Evolutionary conservation across 2,113 vertebrate species (phyloP).

Genomic region (Podarcis cretensis): DNA sequence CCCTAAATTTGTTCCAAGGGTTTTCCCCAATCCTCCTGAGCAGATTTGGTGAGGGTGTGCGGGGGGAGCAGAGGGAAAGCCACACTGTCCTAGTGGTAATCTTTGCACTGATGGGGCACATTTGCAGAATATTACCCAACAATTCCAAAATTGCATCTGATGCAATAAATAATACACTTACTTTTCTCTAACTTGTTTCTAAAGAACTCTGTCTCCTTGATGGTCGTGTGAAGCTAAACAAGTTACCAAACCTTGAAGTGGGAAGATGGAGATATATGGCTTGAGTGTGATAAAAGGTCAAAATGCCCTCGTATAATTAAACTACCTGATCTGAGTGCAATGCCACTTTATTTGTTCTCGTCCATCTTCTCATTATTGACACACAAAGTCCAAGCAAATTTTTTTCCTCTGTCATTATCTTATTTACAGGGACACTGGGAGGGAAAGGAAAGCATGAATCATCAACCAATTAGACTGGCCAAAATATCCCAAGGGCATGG

Average conservation of each 20-base stretch:
- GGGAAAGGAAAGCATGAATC: conserved; percentile 45
- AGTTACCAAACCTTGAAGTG: not conserved
- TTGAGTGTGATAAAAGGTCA: conserved; percentile 4
- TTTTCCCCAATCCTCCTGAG: too few species aligned
- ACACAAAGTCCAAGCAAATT: conserved; percentile 25
- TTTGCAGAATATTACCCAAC: too few species aligned
- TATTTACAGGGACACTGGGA: conserved; percentile 33
- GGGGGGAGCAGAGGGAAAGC: too few species aligned
- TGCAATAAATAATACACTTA: not conserved
- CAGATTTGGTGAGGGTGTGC: too few species aligned
- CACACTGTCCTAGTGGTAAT: too few species aligned
- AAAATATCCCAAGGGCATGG: conserved; percentile 14
- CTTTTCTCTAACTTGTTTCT: not conserved
- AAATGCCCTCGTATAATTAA: not conserved
- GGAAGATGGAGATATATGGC: not conserved
- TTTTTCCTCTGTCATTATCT: not conserved
- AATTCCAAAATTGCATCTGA: not conserved
- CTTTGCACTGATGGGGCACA: too few species aligned
- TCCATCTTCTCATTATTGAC: not conserved
- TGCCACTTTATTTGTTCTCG: not conserved
- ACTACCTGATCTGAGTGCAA: conserved; percentile 5
- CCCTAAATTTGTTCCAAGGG: too few species aligned
- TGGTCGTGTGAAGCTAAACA: not conserved
- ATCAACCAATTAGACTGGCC: conserved; percentile 13
- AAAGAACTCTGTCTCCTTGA: not conserved